Base-by-base conservation (phyloP, 1,140 invertebrate genomes). In the Pachyrhynchus sulphureomaculatus region DNA sequence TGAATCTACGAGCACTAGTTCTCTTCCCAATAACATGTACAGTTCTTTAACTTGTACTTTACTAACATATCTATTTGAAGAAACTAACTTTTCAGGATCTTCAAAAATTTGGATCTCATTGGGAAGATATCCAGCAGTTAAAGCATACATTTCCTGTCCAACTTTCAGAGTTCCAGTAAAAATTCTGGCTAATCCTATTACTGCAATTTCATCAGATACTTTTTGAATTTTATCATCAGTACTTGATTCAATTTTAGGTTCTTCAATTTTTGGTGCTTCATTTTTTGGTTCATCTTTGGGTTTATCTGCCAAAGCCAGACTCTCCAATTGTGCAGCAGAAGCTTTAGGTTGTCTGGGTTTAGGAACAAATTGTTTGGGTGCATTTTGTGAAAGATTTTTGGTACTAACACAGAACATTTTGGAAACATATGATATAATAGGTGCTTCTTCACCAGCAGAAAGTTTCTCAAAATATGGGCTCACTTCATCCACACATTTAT, bases 1-100 rank as follows among this genome's bases (percentile, higher is more conserved):
- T 73, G 85, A 81, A 24, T 90, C 85, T 12, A 98, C 80, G 0
- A 80, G 68, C 76, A 95, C 88, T 24, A 99, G 76, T 69, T 99
- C 96, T 70, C 92, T 81, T 3, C 97, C 97, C 91, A 99, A 95
- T 20, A 99, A 80, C 63, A 97, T 78, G 73, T 95, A 99, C 0
- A 99, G 75, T 69, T 88, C 84, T 10, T 83, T 78, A 5, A 96
- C 78, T 5, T 64, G 80, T 0, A 83, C 83, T 66, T 76, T 82
- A 5, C 83, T 79, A 1, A 81, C 72, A 68, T 80, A 75, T 23
- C 79, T 77, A 62, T 74, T 74, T 64, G 68, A 49, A 51, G 66
- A 64, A 64, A 68, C 71, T 65, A 78, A 73, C 58, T 78, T 72
- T 0, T 76, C 75, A 1, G 45, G 29, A 62, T 70, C 39, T 45